Base-by-base conservation (phyloP, 2,113 vertebrate genomes). In the Mirza zaza region DNA sequence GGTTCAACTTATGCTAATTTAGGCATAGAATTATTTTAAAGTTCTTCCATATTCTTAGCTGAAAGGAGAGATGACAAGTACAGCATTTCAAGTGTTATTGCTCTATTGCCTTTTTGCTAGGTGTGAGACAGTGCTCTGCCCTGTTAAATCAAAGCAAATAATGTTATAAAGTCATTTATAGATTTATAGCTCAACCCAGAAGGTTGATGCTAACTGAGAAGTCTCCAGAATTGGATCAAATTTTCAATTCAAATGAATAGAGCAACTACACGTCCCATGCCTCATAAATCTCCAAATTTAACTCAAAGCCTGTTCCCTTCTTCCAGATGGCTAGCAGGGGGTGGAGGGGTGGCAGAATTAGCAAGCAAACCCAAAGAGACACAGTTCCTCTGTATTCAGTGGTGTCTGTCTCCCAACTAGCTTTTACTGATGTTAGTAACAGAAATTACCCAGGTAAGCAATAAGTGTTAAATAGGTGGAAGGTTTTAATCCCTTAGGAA, bases 221-320 rank as follows among this genome's bases (percentile, higher is more conserved):
- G 83, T 84, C 84, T 96, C 94, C 91, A 68, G 93, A 97, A 98
- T 90, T 95, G 92, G 96, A 97, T 95, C 86, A 96, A 90, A 97
- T 97, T 97, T 98, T 98, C 96, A 97, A 97, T 97, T 97, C 96
- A 98, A 97, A 97, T 97, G 97, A 96, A 89, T 32, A 97, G 68
- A 96, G 93, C 89, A 95, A 93, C 97, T 91, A 92, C 80, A 67
- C 23, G 5, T 93, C 92, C 75, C 59, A 57, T 97, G 95, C 95
- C 79, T 98, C 95, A 93, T 65, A 97, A 92, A 87, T 94, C 96
- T 97, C 97, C 96, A 97, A 97, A 97, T 97, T 97, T 97, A 97
- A 95, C 97, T 96, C 42, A 2, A 94, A 96, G 65, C 75, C 96
- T 95, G 88, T 96, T 98, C 94, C 75, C 59, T 95, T 90, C 86